phyloP scores from a whole-genome alignment of 2,888 invertebrate species.

The Ligdia adustata region DNA sequence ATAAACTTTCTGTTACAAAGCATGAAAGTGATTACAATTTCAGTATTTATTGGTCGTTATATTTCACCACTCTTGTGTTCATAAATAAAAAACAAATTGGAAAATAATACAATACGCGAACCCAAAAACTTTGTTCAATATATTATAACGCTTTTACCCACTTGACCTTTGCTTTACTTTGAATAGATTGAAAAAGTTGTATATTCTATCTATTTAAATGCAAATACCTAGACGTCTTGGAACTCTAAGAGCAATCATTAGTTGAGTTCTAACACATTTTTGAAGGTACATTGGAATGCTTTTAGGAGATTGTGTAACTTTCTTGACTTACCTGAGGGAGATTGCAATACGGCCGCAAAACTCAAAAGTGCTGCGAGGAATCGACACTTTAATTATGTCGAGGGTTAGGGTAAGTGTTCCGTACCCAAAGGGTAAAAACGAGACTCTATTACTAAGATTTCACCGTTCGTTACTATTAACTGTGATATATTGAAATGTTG shows the following conservation, averaged over 20 bases:
- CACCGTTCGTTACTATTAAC: no score
- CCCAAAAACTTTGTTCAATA: constrained; percentile 3
- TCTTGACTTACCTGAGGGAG: constrained; percentile 11
- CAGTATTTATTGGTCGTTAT: neutral
- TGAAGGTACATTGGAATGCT: constrained; percentile 33
- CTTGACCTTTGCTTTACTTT: constrained; percentile 22
- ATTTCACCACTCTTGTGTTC: neutral
- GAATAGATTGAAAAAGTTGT: constrained; percentile 22
- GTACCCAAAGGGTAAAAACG: no score
- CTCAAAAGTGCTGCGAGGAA: constrained; percentile 2
- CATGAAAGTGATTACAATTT: neutral
- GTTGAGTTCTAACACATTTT: constrained; percentile 21
- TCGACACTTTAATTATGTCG: neutral
- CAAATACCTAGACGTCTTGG: constrained; percentile 16
- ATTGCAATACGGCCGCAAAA: no score
- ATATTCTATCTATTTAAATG: constrained; percentile 28
- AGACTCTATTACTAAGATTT: no score
- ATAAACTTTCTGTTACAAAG: no score
- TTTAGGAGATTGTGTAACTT: constrained; percentile 31
- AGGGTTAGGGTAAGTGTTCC: no score
- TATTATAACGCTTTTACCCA: constrained; percentile 8
- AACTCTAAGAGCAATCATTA: constrained; percentile 18
- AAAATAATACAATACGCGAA: neutral
- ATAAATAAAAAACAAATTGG: neutral
- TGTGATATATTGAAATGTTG: no score